phyloP scores from a whole-genome alignment of 2,888 invertebrate genomes.

The Odontocolon sp. region DNA sequence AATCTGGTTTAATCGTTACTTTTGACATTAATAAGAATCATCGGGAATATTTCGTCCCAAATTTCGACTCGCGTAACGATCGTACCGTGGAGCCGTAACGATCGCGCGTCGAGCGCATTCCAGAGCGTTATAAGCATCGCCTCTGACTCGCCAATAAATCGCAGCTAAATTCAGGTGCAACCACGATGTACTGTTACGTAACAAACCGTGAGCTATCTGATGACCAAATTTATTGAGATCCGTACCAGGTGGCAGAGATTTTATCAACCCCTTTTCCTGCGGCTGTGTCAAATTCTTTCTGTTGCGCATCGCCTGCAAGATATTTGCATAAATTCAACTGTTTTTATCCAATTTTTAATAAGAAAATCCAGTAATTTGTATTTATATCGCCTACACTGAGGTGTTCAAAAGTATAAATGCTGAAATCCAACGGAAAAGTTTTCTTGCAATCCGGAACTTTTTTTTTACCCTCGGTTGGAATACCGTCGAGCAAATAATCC shows the following conservation, averaged over 20 bases:
- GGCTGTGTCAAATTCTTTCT: conserved; percentile 82
- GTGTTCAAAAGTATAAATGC: conserved; percentile 86
- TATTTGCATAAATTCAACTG: not conserved
- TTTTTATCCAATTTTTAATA: not conserved
- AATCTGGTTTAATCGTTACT: conserved; percentile 14
- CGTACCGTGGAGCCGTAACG: conserved; percentile 88
- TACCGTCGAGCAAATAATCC: conserved; percentile 71
- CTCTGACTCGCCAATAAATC: conserved; percentile 89
- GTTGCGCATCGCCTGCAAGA: conserved; percentile 81
- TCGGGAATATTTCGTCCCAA: not conserved
- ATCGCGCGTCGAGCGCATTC: conserved; percentile 90
- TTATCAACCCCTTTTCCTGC: conserved; percentile 82
- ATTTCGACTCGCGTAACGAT: not conserved
- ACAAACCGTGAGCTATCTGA: conserved; percentile 84
- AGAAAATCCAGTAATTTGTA: not conserved
- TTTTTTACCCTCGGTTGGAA: conserved; percentile 74
- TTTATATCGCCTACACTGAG: conserved; percentile 80
- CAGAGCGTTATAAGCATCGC: conserved; percentile 89
- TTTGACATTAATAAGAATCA: not conserved
- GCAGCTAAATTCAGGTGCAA: conserved; percentile 90
- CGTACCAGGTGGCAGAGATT: conserved; percentile 77
- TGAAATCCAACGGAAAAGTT: conserved; percentile 84
- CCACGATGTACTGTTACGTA: conserved; percentile 89
- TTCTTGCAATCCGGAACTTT: conserved; percentile 85
- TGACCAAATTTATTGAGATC: conserved; percentile 83